Evolutionary conservation across 2,113 vertebrate genomes (phyloP).

Genomic region (Cariama cristata): DNA sequence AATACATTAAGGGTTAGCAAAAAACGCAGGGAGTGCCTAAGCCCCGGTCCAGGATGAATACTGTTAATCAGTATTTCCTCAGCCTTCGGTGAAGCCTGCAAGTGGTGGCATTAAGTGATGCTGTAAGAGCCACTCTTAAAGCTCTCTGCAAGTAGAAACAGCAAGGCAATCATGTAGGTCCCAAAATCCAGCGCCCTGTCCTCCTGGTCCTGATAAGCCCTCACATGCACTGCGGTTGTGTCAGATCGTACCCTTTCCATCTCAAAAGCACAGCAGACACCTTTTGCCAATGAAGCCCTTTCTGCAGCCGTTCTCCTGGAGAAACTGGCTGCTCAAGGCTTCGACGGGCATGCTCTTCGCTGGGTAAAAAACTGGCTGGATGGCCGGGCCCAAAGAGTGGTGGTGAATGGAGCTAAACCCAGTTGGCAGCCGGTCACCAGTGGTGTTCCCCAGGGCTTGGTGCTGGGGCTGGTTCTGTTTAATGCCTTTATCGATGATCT

Average conservation of each 20-base stretch:
- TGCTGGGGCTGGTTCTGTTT: background rate
- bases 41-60: background rate
- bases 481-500: background rate
- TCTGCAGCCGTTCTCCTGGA: background rate
- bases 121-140: background rate
- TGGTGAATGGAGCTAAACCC: background rate
- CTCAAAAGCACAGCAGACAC: background rate
- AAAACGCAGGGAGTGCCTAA: constrained; percentile 49
- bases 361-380: background rate
- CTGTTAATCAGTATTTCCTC: constrained; percentile 34
- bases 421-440: rapidly evolving
- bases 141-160: background rate
- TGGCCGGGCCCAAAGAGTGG: background rate
- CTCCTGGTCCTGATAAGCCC: background rate
- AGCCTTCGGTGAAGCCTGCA: background rate
- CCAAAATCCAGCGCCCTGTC: background rate
- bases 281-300: background rate
- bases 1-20: constrained; percentile 80
- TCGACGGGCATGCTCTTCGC: rapidly evolving
- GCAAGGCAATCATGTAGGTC: background rate
- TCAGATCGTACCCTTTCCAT: rapidly evolving
- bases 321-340: background rate
- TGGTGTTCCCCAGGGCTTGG: background rate
- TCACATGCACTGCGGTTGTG: rapidly evolving
- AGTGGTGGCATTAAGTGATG: background rate